Base-by-base conservation (phyloP, 2,113 vertebrate genomes). In the Stigmatopora nigra region DNA sequence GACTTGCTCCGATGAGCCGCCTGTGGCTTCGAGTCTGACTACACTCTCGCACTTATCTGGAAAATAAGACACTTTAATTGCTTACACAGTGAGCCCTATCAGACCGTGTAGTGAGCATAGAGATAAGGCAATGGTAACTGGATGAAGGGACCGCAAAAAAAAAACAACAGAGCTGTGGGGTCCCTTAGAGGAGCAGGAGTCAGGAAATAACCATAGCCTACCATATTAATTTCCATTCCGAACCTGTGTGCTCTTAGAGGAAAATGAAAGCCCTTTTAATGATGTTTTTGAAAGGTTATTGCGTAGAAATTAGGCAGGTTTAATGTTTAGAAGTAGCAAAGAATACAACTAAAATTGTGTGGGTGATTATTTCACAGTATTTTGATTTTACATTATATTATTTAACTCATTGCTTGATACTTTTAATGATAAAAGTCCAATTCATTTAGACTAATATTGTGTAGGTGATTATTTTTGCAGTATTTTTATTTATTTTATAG, bases 41-140 rank as follows among this genome's bases (percentile, higher is more conserved):
- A 19, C 86, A 71, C 68, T 69, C 68, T 76, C 75, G 65, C 83
- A 76, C 84, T 87, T 87, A 86, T 87, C 84, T 81, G 83, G 78
- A 77, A 79, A 80, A 85, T 84, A 85, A 84, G 84, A 79, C 70
- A 49, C 82, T 86, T 87, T 86, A 89, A 87, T 89, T 86, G 86
- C 83, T 81, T 82, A 80, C 87, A 85, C 79, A 83, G 83, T 83
- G 75, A 82, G 79, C 73, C 76, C 82, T 86, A 84, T 86, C 84
- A 67, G 87, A 77, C 78, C 79, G 17, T 86, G 86, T 87, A 48
- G 78, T 19, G 62, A 72, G 80, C 78, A 31, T 68, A 57, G 84
- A 86, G 87, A 89, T 89, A 89, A 87, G 84, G 87, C 83, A 83
- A 83, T 82, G 77, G 83, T 82, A 80, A 87, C 83, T 83, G 87